Base-by-base conservation (phyloP, 2,797 vertebrate species). In the Carapus acus region DNA sequence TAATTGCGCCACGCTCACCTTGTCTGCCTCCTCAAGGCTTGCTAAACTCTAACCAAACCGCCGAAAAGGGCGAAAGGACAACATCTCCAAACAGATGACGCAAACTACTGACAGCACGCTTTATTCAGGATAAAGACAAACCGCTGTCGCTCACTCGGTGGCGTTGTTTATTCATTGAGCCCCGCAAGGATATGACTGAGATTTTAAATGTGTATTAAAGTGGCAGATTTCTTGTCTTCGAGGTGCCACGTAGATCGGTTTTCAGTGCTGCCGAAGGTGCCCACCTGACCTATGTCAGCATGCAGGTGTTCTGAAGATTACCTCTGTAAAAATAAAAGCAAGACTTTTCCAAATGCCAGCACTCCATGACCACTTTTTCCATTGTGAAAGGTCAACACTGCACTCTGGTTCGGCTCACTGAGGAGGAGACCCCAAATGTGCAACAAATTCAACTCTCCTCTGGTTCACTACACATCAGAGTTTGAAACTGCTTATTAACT, bases 181-280 rank as follows among this genome's bases (percentile, higher is more conserved):
- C 48, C 6, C 6, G 58, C 19, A 56, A 39, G 60, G 65, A 68
- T 46, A 71, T 64, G 61, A 61, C 49, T 23, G 54, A 71, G 58
- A 62, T 68, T 77, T 78, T 67, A 76, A 80, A 82, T 44, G 69
- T 51, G 59, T 58, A 69, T 72, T 75, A 61, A 80, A 81, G 67
- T 65, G 62, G 78, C 62, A 63, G 60, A 70, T 72, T 73, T 77
- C 59, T 77, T 71, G 46, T 71, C 67, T 71, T 46, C 58, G 54
- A 74, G 70, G 44, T 54, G 74, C 60, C 51, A 55, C 33, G 57
- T 37, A 67, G 34, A 77, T 74, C 73, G 54, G 19, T 54, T 66
- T 78, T 65, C 41, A 57, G 36, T n/a, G 44, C 59, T 74, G 65
- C 33, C 15, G 41, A 56, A 71, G n/a, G n/a, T n/a, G n/a, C n/a